Evolutionary conservation across 2,797 vertebrate species (phyloP).

Genomic region (Pelodytes ibericus): DNA sequence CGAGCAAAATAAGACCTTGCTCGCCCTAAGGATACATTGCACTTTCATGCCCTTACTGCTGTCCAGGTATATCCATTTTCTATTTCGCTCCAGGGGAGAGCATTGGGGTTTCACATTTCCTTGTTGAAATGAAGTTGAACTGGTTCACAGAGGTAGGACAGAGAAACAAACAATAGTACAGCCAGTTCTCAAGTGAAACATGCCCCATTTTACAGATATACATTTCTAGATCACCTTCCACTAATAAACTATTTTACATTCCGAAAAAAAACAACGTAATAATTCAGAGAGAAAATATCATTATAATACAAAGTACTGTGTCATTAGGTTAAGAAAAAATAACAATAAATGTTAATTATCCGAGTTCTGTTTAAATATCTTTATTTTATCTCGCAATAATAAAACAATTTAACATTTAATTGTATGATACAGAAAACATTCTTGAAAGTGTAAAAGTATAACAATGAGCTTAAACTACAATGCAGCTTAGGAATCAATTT

Average conservation of each 20-base stretch:
- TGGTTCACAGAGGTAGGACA: constrained; percentile 11
- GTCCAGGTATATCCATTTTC: constrained; percentile 18
- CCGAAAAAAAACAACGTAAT: too few relatives aligned
- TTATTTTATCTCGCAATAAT: too few relatives aligned
- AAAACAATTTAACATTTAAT: too few relatives aligned
- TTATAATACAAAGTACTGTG: too few relatives aligned
- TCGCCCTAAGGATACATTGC: constrained; percentile 30
- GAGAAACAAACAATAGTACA: constrained; percentile 3
- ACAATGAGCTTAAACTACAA: too few relatives aligned
- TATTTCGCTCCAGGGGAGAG: constrained; percentile 23
- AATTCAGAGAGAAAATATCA: too few relatives aligned
- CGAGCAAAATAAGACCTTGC: constrained; percentile 26
- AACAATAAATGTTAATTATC: too few relatives aligned
- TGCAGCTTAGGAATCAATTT: too few relatives aligned
- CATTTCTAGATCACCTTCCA: neutral
- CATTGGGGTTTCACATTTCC: constrained; percentile 24
- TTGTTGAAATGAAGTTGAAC: constrained; percentile 40
- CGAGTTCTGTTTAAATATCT: too few relatives aligned
- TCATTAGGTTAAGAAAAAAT: too few relatives aligned
- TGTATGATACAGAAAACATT: too few relatives aligned
- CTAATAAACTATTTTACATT: neutral
- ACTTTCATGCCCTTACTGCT: constrained; percentile 10
- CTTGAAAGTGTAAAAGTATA: too few relatives aligned
- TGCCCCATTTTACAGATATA: neutral
- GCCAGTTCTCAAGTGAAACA: neutral